Conservation (phyloP, 2,113 vertebrate genomes). For the Toxostoma redivivum region DNA sequence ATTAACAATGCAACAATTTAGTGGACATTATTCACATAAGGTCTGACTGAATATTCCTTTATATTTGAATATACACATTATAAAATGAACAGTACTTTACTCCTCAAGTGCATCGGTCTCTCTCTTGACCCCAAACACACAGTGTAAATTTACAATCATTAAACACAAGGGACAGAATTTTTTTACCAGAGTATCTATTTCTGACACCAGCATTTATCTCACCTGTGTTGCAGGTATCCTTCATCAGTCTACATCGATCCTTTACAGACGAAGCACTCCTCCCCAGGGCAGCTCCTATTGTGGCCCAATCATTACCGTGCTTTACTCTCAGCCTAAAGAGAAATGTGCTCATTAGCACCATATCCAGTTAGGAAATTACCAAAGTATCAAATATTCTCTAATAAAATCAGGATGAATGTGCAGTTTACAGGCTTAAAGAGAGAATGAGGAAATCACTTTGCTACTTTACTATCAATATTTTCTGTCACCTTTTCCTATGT, state of each 20-base stretch:
- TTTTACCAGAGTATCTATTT: background rate
- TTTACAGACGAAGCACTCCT: slow-evolving; percentile 98
- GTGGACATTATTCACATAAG: background rate
- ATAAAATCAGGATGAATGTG: background rate
- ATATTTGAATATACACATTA: background rate
- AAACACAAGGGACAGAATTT: background rate
- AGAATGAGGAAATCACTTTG: background rate
- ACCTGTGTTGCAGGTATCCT: slow-evolving; percentile 99
- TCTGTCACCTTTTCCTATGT: background rate
- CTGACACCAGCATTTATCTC: background rate
- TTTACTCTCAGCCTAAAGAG: slow-evolving; percentile 85
- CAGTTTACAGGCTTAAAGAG: background rate
- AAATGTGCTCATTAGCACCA: slow-evolving; percentile 47
- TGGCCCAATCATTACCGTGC: slow-evolving; percentile 98
- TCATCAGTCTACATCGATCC: slow-evolving; percentile 96
- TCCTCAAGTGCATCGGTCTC: background rate
- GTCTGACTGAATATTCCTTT: background rate
- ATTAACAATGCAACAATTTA: background rate
- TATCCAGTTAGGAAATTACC: background rate
- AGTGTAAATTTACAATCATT: background rate
- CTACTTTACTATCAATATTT: background rate
- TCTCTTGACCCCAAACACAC: background rate
- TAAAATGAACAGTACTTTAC: background rate
- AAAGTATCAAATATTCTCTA: background rate
- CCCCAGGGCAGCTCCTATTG: slow-evolving; percentile 93